A percentile compares a stretch with the other conserved stretches of the same genome.
phyloP scores from a whole-genome alignment of 2,113 vertebrate species.

The Zingel zingel region DNA sequence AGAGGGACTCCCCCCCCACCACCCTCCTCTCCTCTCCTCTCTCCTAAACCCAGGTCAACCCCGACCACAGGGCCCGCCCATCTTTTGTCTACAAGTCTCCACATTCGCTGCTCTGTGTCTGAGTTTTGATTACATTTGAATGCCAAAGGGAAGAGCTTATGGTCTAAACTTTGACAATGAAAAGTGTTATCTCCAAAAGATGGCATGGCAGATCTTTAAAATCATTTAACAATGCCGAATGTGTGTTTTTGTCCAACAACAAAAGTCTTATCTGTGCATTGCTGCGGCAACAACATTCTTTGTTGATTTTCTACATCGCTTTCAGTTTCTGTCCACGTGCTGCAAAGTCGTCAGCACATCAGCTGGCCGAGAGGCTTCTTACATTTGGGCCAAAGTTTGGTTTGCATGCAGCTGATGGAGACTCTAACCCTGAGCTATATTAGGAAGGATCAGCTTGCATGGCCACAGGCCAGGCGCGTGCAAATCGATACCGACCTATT shows the following conservation, averaged over 20 bases:
- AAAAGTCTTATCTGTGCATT: constrained; percentile 28
- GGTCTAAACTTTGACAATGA: constrained; percentile 37
- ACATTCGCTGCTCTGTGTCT: constrained; percentile 69
- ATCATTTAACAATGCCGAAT: constrained; percentile 18
- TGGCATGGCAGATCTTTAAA: neutral
- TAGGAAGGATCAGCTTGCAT: constrained; percentile 51
- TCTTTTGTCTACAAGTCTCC: constrained; percentile 73
- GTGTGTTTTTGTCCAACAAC: constrained; percentile 43
- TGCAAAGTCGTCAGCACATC: neutral
- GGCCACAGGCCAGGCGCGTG: constrained; percentile 70
- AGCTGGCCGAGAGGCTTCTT: neutral
- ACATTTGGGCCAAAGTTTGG: constrained; percentile 4
- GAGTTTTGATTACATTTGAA: constrained; percentile 73
- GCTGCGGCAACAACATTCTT: neutral
- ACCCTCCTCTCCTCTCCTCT: constrained; percentile 18
- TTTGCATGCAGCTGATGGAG: constrained; percentile 36
- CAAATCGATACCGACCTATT: constrained; percentile 73
- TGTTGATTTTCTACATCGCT: constrained; percentile 12
- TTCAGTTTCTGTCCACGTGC: neutral
- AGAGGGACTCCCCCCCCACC: constrained; percentile 33
- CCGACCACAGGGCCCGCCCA: constrained; percentile 57
- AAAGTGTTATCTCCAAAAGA: constrained; percentile 17
- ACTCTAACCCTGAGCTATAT: constrained; percentile 22
- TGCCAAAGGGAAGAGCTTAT: constrained; percentile 38
- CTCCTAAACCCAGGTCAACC: constrained; percentile 63